phyloP scores from a whole-genome alignment of 2,113 vertebrate species.

The Poecile atricapillus region DNA sequence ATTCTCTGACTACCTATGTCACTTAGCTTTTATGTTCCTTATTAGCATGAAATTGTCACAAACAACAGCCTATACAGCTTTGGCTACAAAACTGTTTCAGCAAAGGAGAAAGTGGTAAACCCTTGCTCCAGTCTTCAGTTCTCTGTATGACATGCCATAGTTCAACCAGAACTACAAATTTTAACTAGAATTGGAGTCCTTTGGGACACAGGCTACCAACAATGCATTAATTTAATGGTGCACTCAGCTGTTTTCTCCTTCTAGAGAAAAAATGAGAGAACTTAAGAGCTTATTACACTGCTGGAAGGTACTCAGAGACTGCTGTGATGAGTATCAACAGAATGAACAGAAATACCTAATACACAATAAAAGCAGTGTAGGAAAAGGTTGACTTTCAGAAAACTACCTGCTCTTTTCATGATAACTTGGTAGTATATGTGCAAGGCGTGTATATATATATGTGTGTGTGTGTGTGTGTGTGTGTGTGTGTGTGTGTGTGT shows the following conservation, averaged over 20 bases:
- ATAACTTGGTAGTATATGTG: not conserved
- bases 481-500: no score
- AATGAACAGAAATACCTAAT: not conserved
- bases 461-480: not conserved
- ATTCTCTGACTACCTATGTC: not conserved
- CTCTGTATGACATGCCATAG: not conserved
- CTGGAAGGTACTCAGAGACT: slow-evolving; percentile 16
- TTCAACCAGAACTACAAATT: no score
- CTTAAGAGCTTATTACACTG: slow-evolving; percentile 22
- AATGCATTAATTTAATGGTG: not conserved
- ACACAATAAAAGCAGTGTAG: not conserved
- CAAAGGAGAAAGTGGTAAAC: not conserved
- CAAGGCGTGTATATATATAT: not conserved
- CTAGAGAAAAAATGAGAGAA: slow-evolving; percentile 3
- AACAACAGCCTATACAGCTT: not conserved
- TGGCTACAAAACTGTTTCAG: not conserved
- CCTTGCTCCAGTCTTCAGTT: not conserved
- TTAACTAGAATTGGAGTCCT: not conserved
- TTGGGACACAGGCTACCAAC: not conserved
- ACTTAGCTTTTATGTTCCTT: not conserved
- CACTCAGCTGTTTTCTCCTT: not conserved
- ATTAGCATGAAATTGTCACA: not conserved
- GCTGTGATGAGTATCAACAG: slow-evolving; percentile 38
- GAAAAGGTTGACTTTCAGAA: not conserved
- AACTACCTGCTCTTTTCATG: not conserved